Conservation (phyloP, 2,888 invertebrate genomes). For the Polyommatus iphigenia region DNA sequence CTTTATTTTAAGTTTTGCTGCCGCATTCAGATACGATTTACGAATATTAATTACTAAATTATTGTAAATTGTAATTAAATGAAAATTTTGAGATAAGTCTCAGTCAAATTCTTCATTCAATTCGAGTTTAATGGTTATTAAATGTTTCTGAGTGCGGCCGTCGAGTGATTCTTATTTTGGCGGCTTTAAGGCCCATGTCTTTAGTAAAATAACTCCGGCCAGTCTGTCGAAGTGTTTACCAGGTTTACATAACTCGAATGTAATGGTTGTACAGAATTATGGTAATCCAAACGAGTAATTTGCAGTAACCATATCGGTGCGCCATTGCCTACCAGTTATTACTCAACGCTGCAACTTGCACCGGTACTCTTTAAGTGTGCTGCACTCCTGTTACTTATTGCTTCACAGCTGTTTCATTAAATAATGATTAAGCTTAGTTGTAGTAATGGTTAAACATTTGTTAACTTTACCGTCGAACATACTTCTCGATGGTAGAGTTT, state of each 20-base stretch:
- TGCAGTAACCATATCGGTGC: slow-evolving; percentile 46
- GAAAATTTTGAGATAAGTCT: too few relatives aligned
- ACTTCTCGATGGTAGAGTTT: neutral
- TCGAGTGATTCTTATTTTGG: too few relatives aligned
- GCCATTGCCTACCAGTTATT: slow-evolving; percentile 54
- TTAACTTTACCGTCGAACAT: neutral
- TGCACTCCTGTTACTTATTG: slow-evolving; percentile 55
- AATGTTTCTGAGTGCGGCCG: too few relatives aligned
- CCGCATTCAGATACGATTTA: too few relatives aligned
- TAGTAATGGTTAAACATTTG: neutral
- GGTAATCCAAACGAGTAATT: slow-evolving; percentile 39
- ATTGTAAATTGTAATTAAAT: too few relatives aligned
- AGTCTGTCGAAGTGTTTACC: neutral
- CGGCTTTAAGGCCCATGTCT: too few relatives aligned
- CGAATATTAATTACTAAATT: too few relatives aligned
- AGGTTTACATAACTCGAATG: slow-evolving; percentile 32
- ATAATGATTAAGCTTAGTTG: neutral
- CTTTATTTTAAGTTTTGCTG: too few relatives aligned
- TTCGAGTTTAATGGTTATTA: too few relatives aligned
- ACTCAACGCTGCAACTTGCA: slow-evolving; percentile 52
- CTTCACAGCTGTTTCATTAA: slow-evolving; percentile 45
- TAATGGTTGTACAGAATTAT: slow-evolving; percentile 36
- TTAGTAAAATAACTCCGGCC: neutral
- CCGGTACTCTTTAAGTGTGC: slow-evolving; percentile 40
- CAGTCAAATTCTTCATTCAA: too few relatives aligned